Conservation (phyloP, 2,113 vertebrate genomes). For the Pipa parva region DNA sequence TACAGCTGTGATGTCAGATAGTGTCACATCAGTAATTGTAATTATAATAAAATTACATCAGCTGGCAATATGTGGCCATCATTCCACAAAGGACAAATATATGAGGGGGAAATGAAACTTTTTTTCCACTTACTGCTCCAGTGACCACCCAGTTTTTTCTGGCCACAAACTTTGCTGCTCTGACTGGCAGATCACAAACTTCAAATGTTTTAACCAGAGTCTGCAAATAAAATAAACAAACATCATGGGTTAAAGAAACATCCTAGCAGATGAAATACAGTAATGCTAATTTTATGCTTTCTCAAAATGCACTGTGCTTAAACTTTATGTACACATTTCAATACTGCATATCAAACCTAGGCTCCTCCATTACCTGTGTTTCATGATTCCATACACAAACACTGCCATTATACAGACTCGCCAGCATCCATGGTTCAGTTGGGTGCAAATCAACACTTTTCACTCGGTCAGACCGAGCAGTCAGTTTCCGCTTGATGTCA, state of each 20-base stretch:
- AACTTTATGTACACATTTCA: neutral
- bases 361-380: constrained; percentile 71
- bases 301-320: too few relatives aligned
- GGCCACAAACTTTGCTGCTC: constrained; percentile 97
- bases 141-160: constrained; percentile 98
- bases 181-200: constrained; percentile 94
- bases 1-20: too few relatives aligned
- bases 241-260: too few relatives aligned
- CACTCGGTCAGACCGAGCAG: constrained; percentile 88
- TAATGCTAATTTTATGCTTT: too few relatives aligned
- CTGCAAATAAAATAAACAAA: constrained; percentile 59
- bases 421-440: constrained; percentile 92
- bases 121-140: constrained; percentile 81
- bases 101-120: too few relatives aligned
- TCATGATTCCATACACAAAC: constrained; percentile 97
- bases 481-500: constrained; percentile 91
- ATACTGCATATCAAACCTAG: neutral
- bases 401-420: constrained; percentile 92
- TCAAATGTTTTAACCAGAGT: constrained; percentile 98
- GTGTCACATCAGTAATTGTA: too few relatives aligned
- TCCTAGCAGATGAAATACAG: too few relatives aligned
- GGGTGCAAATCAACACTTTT: constrained; percentile 94
- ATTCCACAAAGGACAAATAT: too few relatives aligned
- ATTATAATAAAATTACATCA: too few relatives aligned
- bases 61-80: too few relatives aligned